Base-by-base conservation (phyloP, 2,113 vertebrate genomes). In the Rutilus rutilus region DNA sequence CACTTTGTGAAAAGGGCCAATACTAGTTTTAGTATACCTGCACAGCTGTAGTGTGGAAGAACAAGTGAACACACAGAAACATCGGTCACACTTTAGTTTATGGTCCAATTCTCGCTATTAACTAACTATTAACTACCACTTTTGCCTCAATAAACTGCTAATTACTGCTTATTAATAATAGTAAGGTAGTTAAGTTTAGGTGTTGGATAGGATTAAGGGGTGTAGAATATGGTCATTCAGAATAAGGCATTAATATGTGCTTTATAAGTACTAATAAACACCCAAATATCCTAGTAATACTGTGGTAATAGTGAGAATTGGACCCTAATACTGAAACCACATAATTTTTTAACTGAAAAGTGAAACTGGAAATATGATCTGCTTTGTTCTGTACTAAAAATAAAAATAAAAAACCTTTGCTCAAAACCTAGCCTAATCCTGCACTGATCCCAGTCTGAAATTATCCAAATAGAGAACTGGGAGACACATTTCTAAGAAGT, bases 321-420 rank as follows among this genome's bases (percentile, higher is more conserved):
- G 8, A 42, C 42, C 42, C 42, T 42, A 9, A 42, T 42, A 42
- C 42, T 42, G 42, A 42, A 80, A 6, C n/a, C 59, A 6, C 78
- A 47, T 62, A 42, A 47, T 45, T 5, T 14, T 62, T 45, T 27
- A 64, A 42, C 8, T 21, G n/a, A 57, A 78, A 60, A 8, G 42
- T 52, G 11, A 45, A 64, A 64, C 14, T 36, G 12, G n/a, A 47
- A 36, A 80, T 21, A 64, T 4, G 15, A 10, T 62, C 78, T 64
- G 59, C 14, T 64, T 64, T 80, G 39, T 27, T 64, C n/a, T 80
- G 25, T 80, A 30, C 59, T 65, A 80, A 47, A 47, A 64, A 47
- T 21, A 47, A 47, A 47, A n/a, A n/a, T n/a, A n/a, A 79, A 10
- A 2, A 11, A 39, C 6, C 7, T 25, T 27, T 47, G 14, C 17